Base-by-base conservation (phyloP, 2,113 vertebrate species). In the Eclectus roratus region DNA sequence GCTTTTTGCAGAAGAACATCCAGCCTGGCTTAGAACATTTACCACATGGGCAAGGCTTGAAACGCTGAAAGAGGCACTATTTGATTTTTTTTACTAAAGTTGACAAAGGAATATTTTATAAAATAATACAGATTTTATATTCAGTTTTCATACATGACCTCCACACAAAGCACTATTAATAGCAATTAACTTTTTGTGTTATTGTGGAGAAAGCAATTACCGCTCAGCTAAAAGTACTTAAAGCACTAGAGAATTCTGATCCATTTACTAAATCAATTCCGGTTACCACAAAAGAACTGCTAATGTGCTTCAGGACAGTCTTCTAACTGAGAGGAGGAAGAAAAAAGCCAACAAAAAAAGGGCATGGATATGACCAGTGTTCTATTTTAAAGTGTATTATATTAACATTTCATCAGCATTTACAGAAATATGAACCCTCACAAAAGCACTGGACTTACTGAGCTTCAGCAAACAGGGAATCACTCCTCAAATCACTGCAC, bases 161-260 rank as follows among this genome's bases (percentile, higher is more conserved):
- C 76, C 60, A 91, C 73, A 89, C 71, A 94, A 85, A 61, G 72
- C 47, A 83, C 82, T 91, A 92, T 94, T 93, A 97, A 93, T 83
- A 91, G 83, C 85, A 95, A 97, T 96, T 95, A 96, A 93, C 78
- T 87, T 95, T 93, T 70, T 90, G 84, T 64, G 93, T 90, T 90
- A 91, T 74, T 88, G 89, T 91, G 74, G 70, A 95, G 90, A 95
- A 95, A 95, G 78, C 94, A 95, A 94, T 97, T 96, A 96, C 74
- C 79, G 73, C 44, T 88, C 73, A 88, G 65, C 80, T 55, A 58
- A 58, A 96, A 97, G 91, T 91, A 97, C 87, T 93, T 94, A 85
- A 88, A 95, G 73, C 95, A 96, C 93, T 78, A 87, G 91, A 97
- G 71, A 95, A 92, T 76, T 85, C 72, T 74, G 81, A 95, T 87